Evolutionary conservation across 2,113 vertebrate genomes (phyloP).

Genomic region (Uropsilus gracilis): DNA sequence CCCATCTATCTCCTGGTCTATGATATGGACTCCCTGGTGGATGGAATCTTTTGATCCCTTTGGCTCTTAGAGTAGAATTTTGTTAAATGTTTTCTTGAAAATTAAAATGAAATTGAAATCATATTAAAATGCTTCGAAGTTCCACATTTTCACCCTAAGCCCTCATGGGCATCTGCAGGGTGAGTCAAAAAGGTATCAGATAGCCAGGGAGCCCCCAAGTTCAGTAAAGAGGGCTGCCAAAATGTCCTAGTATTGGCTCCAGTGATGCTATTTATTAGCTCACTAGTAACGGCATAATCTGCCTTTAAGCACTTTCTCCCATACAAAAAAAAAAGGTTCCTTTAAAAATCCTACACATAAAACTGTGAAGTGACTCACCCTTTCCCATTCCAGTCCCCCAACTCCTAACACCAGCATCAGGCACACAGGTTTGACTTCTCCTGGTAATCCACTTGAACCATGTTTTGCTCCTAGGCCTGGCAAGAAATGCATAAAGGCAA

Average conservation of each 20-base stretch:
- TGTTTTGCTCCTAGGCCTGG: background rate
- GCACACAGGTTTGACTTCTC: conserved; percentile 33
- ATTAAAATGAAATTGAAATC: conserved; percentile 84
- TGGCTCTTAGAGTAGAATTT: conserved; percentile 75
- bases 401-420: background rate
- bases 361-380: conserved; percentile 72
- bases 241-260: conserved; percentile 81
- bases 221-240: conserved; percentile 81
- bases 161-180: conserved; percentile 78
- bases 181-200: conserved; percentile 82
- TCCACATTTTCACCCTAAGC: conserved; percentile 79
- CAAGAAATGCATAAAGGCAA: background rate
- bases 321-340: conserved; percentile 78
- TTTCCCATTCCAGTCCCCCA: background rate
- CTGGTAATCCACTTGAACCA: conserved; percentile 67
- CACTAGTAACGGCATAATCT: conserved; percentile 81
- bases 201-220: conserved; percentile 73
- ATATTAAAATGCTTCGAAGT: conserved; percentile 80
- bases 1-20: conserved; percentile 55
- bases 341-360: conserved; percentile 78
- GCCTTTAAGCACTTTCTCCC: conserved; percentile 83
- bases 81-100: conserved; percentile 85
- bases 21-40: conserved; percentile 45
- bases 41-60: conserved; percentile 77
- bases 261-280: conserved; percentile 84